Evolutionary conservation across 2,888 invertebrate species (phyloP).

Genomic region (Tenthredo notha): DNA sequence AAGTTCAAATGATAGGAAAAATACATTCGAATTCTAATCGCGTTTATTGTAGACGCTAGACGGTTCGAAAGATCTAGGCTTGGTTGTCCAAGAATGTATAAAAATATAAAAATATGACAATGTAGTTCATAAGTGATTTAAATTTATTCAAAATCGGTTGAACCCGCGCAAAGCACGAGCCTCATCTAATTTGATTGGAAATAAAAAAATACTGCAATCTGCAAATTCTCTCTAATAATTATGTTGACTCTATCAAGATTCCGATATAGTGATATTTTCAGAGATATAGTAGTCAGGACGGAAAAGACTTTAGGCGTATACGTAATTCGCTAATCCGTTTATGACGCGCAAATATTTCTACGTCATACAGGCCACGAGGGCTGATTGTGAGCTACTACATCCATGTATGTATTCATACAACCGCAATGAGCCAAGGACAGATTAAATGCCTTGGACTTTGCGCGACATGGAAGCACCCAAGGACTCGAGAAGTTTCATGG

Average conservation of each 20-base stretch:
- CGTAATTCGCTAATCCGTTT: constrained; percentile 2
- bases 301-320: not conserved
- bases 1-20: too few species aligned
- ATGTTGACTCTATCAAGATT: not conserved
- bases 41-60: too few species aligned
- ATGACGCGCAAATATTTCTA: not conserved
- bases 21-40: too few species aligned
- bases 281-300: not conserved
- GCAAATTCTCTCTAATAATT: not conserved
- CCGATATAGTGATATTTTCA: not conserved
- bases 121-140: not conserved
- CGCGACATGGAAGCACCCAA: constrained; percentile 13
- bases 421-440: constrained; percentile 34
- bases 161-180: not conserved
- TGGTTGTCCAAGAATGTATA: not conserved
- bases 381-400: not conserved
- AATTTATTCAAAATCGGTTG: not conserved
- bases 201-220: not conserved
- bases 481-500: constrained; percentile 32
- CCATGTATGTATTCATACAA: not conserved
- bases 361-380: not conserved
- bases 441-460: constrained; percentile 30
- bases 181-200: not conserved
- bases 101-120: not conserved
- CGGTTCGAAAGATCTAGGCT: too few species aligned